Percentiles rank a stretch among this genome's conserved stretches.
These are phyloP conservation scores for Percopsis omiscomaycus DNA, from an alignment of 2,797 vertebrate genomes.

Conservation along the genomic window DNA sequence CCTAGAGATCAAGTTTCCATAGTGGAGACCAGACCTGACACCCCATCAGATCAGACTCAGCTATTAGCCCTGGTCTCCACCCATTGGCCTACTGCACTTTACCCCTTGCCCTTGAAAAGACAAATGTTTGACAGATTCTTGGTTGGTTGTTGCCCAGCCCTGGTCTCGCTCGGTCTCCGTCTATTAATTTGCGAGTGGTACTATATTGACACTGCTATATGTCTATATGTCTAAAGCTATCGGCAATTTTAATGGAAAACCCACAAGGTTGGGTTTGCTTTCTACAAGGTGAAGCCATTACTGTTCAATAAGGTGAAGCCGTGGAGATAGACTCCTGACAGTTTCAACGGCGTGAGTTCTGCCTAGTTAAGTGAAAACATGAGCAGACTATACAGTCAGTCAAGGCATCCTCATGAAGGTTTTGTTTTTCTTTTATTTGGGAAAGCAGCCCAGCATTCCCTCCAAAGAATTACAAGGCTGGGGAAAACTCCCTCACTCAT, in stretches of 20 bases:
- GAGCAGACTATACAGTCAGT: slow-evolving; percentile 29
- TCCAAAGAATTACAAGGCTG: slow-evolving; percentile 41
- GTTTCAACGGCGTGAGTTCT: slow-evolving; percentile 22
- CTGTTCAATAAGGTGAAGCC: slow-evolving; percentile 11
- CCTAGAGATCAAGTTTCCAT: neutral
- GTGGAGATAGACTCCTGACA: slow-evolving; percentile 13
- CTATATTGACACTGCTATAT: neutral
- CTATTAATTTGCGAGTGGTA: too few relatives aligned
- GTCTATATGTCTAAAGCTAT: slow-evolving; percentile 20
- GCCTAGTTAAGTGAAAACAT: slow-evolving; percentile 54
- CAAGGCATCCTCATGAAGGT: slow-evolving; percentile 46
- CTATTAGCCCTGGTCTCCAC: slow-evolving; percentile 18
- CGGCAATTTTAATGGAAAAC: slow-evolving; percentile 11
- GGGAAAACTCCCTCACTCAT: slow-evolving; percentile 46
- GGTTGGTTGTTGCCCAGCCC: slow-evolving; percentile 32
- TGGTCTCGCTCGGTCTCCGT: neutral
- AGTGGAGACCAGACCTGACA: slow-evolving; percentile 31
- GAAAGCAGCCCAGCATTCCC: slow-evolving; percentile 43
- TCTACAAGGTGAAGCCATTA: slow-evolving; percentile 7
- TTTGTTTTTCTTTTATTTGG: slow-evolving; percentile 36
- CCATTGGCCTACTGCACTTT: slow-evolving; percentile 12
- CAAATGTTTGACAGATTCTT: slow-evolving; percentile 14
- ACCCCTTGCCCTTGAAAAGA: slow-evolving; percentile 5
- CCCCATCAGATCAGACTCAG: slow-evolving; percentile 24
- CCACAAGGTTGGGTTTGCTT: slow-evolving; percentile 1